Evolutionary conservation across 2,113 vertebrate species (phyloP).

Genomic region (Macheiramphus alcinus): DNA sequence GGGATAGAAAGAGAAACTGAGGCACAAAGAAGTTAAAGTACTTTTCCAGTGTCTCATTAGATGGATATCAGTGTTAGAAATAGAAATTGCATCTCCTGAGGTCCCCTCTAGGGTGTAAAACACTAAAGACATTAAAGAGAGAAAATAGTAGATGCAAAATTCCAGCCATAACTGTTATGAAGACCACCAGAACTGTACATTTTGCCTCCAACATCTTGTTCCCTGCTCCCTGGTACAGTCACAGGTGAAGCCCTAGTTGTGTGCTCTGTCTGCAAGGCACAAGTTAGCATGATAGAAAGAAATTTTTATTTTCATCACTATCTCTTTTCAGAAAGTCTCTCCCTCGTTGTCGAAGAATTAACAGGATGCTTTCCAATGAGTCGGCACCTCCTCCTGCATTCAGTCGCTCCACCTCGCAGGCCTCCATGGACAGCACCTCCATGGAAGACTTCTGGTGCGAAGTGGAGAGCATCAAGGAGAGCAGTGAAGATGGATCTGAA

Average conservation of each 20-base stretch:
- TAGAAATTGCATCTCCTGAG: neutral
- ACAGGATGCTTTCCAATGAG: slow-evolving; percentile 82
- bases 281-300: neutral
- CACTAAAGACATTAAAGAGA: neutral
- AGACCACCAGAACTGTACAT: neutral
- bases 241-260: neutral
- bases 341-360: slow-evolving; percentile 70
- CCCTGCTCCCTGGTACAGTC: neutral
- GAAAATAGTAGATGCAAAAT: neutral
- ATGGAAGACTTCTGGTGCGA: slow-evolving; percentile 90
- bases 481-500: slow-evolving; percentile 60
- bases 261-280: neutral
- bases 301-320: neutral
- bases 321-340: slow-evolving; percentile 76
- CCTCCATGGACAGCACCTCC: slow-evolving; percentile 78
- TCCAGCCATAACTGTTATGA: neutral
- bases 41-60: neutral
- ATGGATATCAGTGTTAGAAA: neutral
- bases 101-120: neutral
- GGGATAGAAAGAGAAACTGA: neutral
- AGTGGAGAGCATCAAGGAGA: slow-evolving; percentile 81
- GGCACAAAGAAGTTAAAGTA: neutral
- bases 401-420: slow-evolving; percentile 76
- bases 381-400: slow-evolving; percentile 67
- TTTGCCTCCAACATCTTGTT: neutral